These are phyloP conservation scores for Heterohyrax brucei DNA, from an alignment of 2,797 vertebrate species.

Conservation along the genomic window DNA sequence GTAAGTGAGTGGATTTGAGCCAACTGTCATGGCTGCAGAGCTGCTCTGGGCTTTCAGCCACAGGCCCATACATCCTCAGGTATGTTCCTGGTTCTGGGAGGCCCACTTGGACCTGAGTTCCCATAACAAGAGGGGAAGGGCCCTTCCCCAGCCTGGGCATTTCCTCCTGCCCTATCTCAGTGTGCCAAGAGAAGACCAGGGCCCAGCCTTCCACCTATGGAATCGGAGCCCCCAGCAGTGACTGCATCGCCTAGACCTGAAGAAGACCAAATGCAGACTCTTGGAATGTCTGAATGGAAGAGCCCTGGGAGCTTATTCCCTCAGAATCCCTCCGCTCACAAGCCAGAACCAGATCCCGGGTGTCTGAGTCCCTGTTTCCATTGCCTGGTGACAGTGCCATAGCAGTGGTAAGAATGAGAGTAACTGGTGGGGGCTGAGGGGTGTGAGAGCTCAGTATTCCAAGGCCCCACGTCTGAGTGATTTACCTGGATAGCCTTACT, in stretches of 20 bases:
- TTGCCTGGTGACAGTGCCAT: not conserved
- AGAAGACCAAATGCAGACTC: not conserved
- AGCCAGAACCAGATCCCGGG: not conserved
- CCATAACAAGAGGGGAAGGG: not conserved
- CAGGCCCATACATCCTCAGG: not conserved
- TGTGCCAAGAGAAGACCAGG: not conserved
- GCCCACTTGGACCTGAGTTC: not conserved
- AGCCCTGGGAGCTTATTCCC: not conserved
- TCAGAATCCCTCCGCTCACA: not conserved
- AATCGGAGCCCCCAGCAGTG: not conserved
- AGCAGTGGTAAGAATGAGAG: not conserved
- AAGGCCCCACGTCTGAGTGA: not conserved
- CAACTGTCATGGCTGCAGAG: not conserved
- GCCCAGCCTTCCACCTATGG: not conserved
- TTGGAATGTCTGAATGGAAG: not conserved
- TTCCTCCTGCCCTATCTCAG: not conserved
- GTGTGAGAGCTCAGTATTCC: rapidly evolving
- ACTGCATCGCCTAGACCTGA: not conserved
- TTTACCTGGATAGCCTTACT: too few relatives aligned
- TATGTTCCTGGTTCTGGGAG: not conserved
- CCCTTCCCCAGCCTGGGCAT: not conserved
- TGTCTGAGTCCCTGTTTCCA: not conserved
- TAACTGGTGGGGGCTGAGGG: rapidly evolving
- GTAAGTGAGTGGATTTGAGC: not conserved
- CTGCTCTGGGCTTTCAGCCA: not conserved